phyloP scores from a whole-genome alignment of 2,113 vertebrate genomes.

The Trinectes maculatus region DNA sequence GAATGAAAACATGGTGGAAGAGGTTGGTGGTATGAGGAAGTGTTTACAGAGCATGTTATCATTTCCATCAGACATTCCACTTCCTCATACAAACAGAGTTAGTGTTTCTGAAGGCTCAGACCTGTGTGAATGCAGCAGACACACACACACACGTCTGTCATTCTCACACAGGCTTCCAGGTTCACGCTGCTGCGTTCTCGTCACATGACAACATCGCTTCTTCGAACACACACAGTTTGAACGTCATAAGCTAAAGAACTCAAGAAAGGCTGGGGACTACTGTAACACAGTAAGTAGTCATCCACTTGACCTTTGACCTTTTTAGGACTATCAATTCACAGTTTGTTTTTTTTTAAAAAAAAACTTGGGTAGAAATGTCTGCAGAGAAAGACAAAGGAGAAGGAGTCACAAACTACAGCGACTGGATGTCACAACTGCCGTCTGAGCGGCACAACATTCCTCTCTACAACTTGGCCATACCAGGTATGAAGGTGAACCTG shows the following conservation, averaged over 20 bases:
- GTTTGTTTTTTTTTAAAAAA: not conserved
- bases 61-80: not conserved
- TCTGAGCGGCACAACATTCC: constrained; percentile 22
- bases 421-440: constrained; percentile 68
- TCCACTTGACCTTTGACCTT: not conserved
- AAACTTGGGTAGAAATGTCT: not conserved
- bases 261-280: not conserved
- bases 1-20: too few relatives aligned
- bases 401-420: not conserved
- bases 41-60: not conserved
- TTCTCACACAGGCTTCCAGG: too few relatives aligned
- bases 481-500: constrained; percentile 46
- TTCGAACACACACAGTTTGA: not conserved
- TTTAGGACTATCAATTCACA: too few relatives aligned
- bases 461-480: constrained; percentile 59
- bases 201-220: not conserved
- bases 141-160: not conserved
- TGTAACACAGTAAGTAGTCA: constrained; percentile 1
- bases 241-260: not conserved
- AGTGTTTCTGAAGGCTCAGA: too few relatives aligned
- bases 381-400: not conserved
- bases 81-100: not conserved
- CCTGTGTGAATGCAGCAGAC: not conserved
- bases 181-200: not conserved
- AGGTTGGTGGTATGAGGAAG: constrained; percentile 46